Evolutionary conservation across 2,888 invertebrate species (phyloP).

Genomic region (Prostheceraeus crozeri): DNA sequence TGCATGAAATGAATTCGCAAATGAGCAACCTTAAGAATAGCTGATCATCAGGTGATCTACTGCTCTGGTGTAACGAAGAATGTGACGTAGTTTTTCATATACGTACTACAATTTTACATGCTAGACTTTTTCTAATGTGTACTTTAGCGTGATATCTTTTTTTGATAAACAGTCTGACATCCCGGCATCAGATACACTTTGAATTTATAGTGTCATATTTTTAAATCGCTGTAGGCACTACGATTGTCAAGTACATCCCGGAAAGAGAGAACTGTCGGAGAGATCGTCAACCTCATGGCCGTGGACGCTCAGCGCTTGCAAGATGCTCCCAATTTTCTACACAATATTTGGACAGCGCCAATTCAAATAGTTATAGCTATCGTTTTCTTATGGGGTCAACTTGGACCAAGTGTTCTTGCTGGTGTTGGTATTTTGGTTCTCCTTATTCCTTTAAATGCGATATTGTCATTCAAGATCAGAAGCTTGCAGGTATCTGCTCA

Average conservation of each 20-base stretch:
- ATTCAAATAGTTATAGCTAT: conserved; percentile 47
- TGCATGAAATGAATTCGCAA: too few relatives aligned
- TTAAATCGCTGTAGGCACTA: too few relatives aligned
- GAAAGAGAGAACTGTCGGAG: conserved; percentile 55
- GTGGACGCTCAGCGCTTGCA: conserved; percentile 58
- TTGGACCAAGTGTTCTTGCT: conserved; percentile 74
- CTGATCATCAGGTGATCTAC: too few relatives aligned
- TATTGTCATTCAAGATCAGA: conserved; percentile 51
- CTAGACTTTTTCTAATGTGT: too few relatives aligned
- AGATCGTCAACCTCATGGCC: conserved; percentile 59
- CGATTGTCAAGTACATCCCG: conserved; percentile 40
- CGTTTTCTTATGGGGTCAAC: conserved; percentile 54
- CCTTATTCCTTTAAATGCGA: conserved; percentile 63
- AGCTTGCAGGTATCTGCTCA: conserved; percentile 55
- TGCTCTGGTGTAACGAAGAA: too few relatives aligned
- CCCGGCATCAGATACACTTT: too few relatives aligned
- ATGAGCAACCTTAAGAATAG: too few relatives aligned
- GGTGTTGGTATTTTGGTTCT: conserved; percentile 88
- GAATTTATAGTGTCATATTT: too few relatives aligned
- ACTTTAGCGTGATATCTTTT: too few relatives aligned
- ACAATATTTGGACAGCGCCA: conserved; percentile 45
- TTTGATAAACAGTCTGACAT: too few relatives aligned
- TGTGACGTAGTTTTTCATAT: too few relatives aligned
- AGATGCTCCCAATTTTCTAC: conserved; percentile 44
- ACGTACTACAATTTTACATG: too few relatives aligned